Evolutionary conservation across 2,888 invertebrate species (phyloP).

Genomic region (Serripes groenlandicus): DNA sequence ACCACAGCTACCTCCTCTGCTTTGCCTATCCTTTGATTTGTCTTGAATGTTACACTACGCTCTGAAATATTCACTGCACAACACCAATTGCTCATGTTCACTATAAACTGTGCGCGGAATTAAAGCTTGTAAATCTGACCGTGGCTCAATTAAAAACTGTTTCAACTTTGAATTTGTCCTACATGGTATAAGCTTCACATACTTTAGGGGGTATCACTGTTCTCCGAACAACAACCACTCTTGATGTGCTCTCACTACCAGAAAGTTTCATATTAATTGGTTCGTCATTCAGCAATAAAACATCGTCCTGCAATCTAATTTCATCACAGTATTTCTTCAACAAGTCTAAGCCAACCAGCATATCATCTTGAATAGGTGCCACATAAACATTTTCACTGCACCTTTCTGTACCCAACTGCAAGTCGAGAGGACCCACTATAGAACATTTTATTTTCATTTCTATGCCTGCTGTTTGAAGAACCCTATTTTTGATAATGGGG

Average conservation of each 20-base stretch:
- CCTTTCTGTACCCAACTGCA: not conserved
- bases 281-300: constrained; percentile 17
- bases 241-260: not conserved
- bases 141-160: not conserved
- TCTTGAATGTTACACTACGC: not conserved
- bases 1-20: no score
- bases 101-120: constrained; percentile 4
- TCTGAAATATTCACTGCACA: constrained; percentile 14
- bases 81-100: not conserved
- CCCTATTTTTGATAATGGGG: constrained; percentile 13
- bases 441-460: constrained; percentile 25
- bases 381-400: constrained; percentile 6
- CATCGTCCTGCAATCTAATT: constrained; percentile 17
- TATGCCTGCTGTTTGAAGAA: constrained; percentile 32
- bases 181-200: not conserved
- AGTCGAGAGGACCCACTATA: constrained; percentile 20
- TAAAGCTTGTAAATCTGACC: not conserved
- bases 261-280: not conserved
- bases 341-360: not conserved
- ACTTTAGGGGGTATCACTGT: constrained; percentile 17
- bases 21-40: no score
- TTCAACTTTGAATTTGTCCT: not conserved
- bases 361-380: constrained; percentile 14
- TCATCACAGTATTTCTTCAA: not conserved
- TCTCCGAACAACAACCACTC: not conserved